Conservation (phyloP, 1,140 invertebrate species). For the Drosophila aff. region DNA sequence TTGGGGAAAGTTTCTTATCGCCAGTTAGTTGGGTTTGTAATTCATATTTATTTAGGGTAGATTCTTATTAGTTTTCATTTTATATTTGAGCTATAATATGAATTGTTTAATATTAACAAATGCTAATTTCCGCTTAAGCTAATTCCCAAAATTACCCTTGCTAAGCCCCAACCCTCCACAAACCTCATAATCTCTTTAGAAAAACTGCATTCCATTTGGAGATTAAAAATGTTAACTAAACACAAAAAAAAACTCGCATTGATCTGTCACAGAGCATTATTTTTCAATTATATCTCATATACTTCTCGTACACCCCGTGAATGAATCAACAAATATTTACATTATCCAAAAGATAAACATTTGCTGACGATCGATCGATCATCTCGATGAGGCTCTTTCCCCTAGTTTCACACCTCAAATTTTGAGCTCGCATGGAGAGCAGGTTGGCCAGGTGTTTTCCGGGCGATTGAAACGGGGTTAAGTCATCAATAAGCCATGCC, state of each 20-base stretch:
- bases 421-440: conserved; percentile 27
- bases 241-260: conserved; percentile 31
- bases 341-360: conserved; percentile 55
- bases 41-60: background rate
- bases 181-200: conserved; percentile 2
- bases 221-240: conserved; percentile 20
- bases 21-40: background rate
- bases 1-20: background rate
- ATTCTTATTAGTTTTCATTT: background rate
- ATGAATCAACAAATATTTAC: conserved; percentile 52
- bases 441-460: conserved; percentile 70
- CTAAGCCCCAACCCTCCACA: background rate
- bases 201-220: conserved; percentile 3
- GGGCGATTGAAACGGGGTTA: conserved; percentile 69
- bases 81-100: background rate
- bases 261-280: conserved; percentile 66
- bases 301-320: background rate
- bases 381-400: conserved; percentile 42
- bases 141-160: background rate
- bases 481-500: conserved; percentile 76
- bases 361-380: conserved; percentile 61
- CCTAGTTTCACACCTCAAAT: conserved; percentile 69
- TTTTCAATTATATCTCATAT: conserved; percentile 57
- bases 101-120: background rate
- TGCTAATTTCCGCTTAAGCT: conserved; percentile 8